Evolutionary conservation across 2,113 vertebrate genomes (phyloP).

Genomic region (Cynopterus brachyotis): DNA sequence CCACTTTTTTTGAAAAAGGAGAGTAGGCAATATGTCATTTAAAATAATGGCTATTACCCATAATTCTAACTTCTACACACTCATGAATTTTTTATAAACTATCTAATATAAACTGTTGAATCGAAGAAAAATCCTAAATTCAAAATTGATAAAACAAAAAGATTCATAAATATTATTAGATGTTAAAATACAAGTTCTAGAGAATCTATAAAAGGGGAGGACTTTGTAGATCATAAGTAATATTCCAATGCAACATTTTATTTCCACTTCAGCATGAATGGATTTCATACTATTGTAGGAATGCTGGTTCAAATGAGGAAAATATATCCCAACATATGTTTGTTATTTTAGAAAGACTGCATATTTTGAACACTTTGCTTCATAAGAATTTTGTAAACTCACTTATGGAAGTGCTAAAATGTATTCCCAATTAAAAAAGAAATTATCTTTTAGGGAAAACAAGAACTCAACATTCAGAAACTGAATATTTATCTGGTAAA

Average conservation of each 20-base stretch:
- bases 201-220: background rate
- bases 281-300: background rate
- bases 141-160: slow-evolving; percentile 9
- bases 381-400: background rate
- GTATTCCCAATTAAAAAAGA: background rate
- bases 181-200: background rate
- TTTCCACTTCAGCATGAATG: background rate
- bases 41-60: slow-evolving; percentile 22
- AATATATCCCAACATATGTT: background rate
- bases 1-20: background rate
- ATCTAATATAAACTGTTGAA: background rate
- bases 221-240: background rate
- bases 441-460: background rate
- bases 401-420: slow-evolving; percentile 10
- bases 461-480: background rate
- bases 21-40: background rate
- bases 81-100: background rate
- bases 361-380: background rate
- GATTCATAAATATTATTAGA: background rate
- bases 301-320: background rate
- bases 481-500: background rate
- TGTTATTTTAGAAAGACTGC: background rate
- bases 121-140: background rate
- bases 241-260: background rate
- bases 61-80: background rate